A percentile compares a stretch with the other conserved stretches of the same genome.
Conservation (phyloP, 1,140 invertebrate species). For the Cylas formicarius region DNA sequence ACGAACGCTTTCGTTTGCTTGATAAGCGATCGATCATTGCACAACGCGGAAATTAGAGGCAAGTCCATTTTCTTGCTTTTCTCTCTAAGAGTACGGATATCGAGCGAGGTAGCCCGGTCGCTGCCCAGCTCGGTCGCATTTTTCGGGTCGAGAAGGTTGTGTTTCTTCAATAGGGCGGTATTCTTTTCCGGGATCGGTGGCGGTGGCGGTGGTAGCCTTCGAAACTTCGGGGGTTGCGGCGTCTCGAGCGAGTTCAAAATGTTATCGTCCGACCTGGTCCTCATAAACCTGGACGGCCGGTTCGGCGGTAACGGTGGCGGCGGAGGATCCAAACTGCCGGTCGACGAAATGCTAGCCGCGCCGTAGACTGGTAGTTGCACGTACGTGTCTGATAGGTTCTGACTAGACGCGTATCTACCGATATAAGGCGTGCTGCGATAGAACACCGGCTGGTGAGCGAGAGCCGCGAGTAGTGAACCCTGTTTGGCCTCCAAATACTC, state of each 20-base stretch:
- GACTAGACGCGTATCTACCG: conserved; percentile 64
- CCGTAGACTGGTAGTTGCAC: conserved; percentile 58
- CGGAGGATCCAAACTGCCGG: conserved; percentile 51
- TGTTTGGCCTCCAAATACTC: conserved; percentile 83
- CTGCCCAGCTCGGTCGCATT: conserved; percentile 8
- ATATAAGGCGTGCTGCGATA: conserved; percentile 74
- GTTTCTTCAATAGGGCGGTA: conserved; percentile 11
- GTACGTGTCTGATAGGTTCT: conserved; percentile 65
- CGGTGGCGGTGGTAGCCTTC: conserved; percentile 60
- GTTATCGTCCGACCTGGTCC: conserved; percentile 70
- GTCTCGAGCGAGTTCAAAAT: conserved; percentile 53
- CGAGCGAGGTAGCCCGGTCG: conserved; percentile 43
- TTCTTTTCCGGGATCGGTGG: conserved; percentile 21
- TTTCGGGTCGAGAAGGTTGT: conserved; percentile 17
- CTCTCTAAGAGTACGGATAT: conserved; percentile 73
- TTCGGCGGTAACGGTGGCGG: conserved; percentile 49
- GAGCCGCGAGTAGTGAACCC: conserved; percentile 56
- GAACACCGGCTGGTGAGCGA: conserved; percentile 58
- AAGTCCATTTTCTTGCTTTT: conserved; percentile 82
- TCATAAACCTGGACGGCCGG: conserved; percentile 49
- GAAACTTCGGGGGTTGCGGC: conserved; percentile 50
- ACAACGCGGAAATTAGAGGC: conserved; percentile 80
- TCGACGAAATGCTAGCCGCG: conserved; percentile 46
- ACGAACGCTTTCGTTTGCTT: conserved; percentile 80
- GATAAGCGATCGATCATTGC: conserved; percentile 76